Evolutionary conservation across 2,113 vertebrate species (phyloP), one percentile per base, ranked within the genome.

Genomic region (Polyodon spathula): DNA sequence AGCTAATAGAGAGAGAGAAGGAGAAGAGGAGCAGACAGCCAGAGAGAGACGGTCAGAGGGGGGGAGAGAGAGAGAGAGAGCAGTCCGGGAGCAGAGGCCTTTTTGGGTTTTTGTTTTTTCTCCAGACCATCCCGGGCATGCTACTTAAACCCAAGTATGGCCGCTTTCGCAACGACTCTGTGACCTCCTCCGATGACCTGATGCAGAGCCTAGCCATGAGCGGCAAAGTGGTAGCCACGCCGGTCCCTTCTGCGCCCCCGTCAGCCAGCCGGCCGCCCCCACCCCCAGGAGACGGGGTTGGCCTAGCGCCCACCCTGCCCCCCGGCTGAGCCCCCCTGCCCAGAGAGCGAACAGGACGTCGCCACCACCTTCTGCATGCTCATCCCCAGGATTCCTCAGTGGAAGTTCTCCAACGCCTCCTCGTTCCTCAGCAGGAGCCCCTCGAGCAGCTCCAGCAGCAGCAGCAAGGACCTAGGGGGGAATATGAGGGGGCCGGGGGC

Each of bases 331-430:
- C 87, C 87, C 7, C 81, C 82, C 14, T 76, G 78, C 70, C 65
- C 84, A 66, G 88, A 92, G 6, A 79, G 80, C 46, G 91, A 94
- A 51, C 90, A 88, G 71, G 93, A 96, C 66, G 80, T 78, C 53
- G 82, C 84, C 69, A 94, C 93, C 66, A 96, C 93, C 62, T 95
- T 96, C 78, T 96, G 93, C 81, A 93, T 90, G 82, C 86, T 96
- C 66, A 89, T 96, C 67, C 93, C 93, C 14, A 89, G 76, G 71
- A 93, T 94, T 86, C 90, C 92, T 62, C 93, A 92, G 57, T 95
- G 93, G 93, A 96, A 96, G 83, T 93, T 95, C 77, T 88, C 89
- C 43, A 88, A 90, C 58, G 70, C 83, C 1, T 61, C 69, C 0
- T 84, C 90, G 6, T 85, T 93, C 70, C 87, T 95, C 66, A 90